These are phyloP conservation scores for Hypselothyrea guttata DNA, from an alignment of 2,888 invertebrate species.

Conservation along the genomic window DNA sequence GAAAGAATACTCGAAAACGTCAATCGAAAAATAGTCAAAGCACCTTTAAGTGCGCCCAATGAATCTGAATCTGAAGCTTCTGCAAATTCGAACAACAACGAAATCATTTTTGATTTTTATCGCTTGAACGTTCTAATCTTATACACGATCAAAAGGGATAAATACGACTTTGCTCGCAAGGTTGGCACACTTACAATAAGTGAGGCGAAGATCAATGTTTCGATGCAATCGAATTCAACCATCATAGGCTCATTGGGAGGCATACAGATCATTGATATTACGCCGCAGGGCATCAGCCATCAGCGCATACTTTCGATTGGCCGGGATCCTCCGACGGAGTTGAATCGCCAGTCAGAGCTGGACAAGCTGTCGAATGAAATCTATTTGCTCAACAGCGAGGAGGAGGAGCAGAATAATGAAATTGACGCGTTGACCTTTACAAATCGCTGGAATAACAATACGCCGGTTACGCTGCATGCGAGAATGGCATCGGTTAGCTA, in stretches of 20 bases:
- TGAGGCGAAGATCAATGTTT: slow-evolving; percentile 94
- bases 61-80: slow-evolving; percentile 45
- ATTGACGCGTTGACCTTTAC: slow-evolving; percentile 82
- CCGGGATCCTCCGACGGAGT: slow-evolving; percentile 85
- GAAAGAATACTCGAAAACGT: slow-evolving; percentile 85
- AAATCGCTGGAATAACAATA: slow-evolving; percentile 78
- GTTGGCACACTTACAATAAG: slow-evolving; percentile 97
- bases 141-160: slow-evolving; percentile 89
- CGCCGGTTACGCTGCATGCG: slow-evolving; percentile 75
- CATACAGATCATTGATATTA: slow-evolving; percentile 93
- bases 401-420: slow-evolving; percentile 70
- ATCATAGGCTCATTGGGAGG: slow-evolving; percentile 95
- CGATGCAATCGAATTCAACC: slow-evolving; percentile 84
- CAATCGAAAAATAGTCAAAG: slow-evolving; percentile 2
- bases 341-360: slow-evolving; percentile 76
- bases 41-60: slow-evolving; percentile 25
- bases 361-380: slow-evolving; percentile 81
- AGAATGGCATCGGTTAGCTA: slow-evolving; percentile 96
- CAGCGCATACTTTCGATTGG: slow-evolving; percentile 94
- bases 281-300: slow-evolving; percentile 91
- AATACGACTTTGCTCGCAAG: slow-evolving; percentile 89
- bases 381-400: slow-evolving; percentile 78
- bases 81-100: slow-evolving; percentile 84
- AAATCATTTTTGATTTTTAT: slow-evolving; percentile 96
- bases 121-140: slow-evolving; percentile 93